Conservation (phyloP, 2,888 invertebrate genomes). For the Copidosoma aretas region DNA sequence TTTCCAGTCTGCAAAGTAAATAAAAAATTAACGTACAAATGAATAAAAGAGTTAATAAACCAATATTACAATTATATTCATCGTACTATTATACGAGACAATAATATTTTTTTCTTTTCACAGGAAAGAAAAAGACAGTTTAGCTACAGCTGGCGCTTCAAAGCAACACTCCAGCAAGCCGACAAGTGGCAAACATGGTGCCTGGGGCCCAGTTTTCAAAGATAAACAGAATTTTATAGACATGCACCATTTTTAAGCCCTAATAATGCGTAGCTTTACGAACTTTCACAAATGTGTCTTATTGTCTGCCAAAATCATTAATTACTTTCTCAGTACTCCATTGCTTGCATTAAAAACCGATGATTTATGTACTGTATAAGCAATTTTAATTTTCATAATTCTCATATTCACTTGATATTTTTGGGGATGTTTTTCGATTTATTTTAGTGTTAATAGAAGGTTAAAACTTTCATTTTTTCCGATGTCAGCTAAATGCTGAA, state of each 20-base stretch:
- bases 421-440: conserved; percentile 9
- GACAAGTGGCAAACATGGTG: conserved; percentile 64
- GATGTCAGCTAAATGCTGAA: conserved; percentile 27
- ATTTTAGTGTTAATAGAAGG: conserved; percentile 1
- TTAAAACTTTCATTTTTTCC: conserved; percentile 18
- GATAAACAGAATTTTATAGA: conserved; percentile 76
- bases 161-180: conserved; percentile 20
- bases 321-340: too few species aligned
- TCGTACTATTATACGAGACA: not conserved
- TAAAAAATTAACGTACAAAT: not conserved
- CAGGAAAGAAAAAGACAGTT: conserved; percentile 54
- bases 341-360: too few species aligned
- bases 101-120: conserved; percentile 13
- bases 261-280: conserved; percentile 17
- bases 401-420: not conserved
- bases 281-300: too few species aligned
- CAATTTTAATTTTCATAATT: too few species aligned
- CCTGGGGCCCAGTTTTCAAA: conserved; percentile 78
- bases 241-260: conserved; percentile 71
- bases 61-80: conserved; percentile 1
- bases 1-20: conserved; percentile 30
- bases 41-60: too few species aligned
- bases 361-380: too few species aligned
- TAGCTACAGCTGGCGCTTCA: conserved; percentile 20
- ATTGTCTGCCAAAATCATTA: too few species aligned